Conservation (phyloP, 2,797 vertebrate genomes). For the Scolopax rusticola region DNA sequence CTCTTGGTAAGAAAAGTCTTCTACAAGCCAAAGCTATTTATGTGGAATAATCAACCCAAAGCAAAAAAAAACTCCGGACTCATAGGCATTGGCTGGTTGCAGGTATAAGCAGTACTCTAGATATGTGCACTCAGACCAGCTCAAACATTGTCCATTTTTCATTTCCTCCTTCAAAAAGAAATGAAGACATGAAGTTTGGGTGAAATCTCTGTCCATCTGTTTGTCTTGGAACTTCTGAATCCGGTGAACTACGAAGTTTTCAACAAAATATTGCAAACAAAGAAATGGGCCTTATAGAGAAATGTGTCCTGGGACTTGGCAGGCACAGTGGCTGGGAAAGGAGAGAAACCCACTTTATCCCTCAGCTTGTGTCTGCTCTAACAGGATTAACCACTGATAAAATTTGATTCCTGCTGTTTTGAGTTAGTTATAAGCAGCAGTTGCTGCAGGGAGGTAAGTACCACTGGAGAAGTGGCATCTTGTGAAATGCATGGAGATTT, state of each 20-base stretch:
- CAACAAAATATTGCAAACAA: not conserved
- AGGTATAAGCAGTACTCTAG: not conserved
- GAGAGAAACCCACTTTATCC: not conserved
- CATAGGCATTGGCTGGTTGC: fast-evolving
- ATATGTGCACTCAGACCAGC: not conserved
- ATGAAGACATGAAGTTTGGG: fast-evolving
- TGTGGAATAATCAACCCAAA: not conserved
- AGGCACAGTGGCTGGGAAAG: not conserved
- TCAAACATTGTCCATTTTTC: not conserved
- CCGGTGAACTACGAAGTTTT: not conserved
- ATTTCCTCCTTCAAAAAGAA: not conserved
- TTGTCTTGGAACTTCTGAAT: not conserved
- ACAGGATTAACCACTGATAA: not conserved
- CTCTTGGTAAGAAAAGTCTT: not conserved
- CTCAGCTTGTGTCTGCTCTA: fast-evolving
- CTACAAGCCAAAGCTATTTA: not conserved
- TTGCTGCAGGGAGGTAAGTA: not conserved
- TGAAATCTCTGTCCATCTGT: not conserved
- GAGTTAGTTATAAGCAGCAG: not conserved
- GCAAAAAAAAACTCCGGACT: not conserved
- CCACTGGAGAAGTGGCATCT: not conserved
- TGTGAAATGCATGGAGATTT: not conserved
- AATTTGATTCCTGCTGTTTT: not conserved
- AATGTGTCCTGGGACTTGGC: not conserved
- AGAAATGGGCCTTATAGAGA: not conserved